Conservation (phyloP, 2,113 vertebrate species). For the Podocnemis expansa region DNA sequence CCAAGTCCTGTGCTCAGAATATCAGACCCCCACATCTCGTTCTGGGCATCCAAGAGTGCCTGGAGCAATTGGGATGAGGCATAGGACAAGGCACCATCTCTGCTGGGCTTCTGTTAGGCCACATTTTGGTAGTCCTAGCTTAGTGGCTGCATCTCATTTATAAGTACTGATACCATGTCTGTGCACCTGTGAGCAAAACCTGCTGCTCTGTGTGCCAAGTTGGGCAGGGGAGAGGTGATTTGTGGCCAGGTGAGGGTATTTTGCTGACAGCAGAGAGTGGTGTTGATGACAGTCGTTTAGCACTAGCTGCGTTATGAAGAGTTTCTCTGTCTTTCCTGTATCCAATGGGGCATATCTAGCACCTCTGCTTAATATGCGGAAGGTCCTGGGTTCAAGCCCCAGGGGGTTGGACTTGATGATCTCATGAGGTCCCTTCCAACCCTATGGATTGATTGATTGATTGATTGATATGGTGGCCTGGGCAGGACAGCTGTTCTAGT, state of each 20-base stretch:
- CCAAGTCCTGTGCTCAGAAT: background rate
- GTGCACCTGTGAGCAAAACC: background rate
- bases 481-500: background rate
- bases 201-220: background rate
- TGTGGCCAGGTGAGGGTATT: background rate
- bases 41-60: accelerated
- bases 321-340: background rate
- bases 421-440: no score
- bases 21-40: background rate
- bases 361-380: no score
- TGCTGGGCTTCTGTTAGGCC: background rate
- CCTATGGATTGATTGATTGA: no score
- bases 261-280: background rate
- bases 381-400: no score
- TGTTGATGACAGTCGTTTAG: background rate
- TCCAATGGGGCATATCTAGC: background rate
- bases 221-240: background rate
- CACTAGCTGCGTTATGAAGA: background rate
- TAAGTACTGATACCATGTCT: background rate
- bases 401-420: no score
- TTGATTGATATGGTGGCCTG: no score
- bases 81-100: background rate
- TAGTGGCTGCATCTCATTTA: background rate
- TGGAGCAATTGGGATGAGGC: accelerated
- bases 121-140: background rate